phyloP scores from a whole-genome alignment of 2,113 vertebrate species.

The Syngnathoides biaculeatus region DNA sequence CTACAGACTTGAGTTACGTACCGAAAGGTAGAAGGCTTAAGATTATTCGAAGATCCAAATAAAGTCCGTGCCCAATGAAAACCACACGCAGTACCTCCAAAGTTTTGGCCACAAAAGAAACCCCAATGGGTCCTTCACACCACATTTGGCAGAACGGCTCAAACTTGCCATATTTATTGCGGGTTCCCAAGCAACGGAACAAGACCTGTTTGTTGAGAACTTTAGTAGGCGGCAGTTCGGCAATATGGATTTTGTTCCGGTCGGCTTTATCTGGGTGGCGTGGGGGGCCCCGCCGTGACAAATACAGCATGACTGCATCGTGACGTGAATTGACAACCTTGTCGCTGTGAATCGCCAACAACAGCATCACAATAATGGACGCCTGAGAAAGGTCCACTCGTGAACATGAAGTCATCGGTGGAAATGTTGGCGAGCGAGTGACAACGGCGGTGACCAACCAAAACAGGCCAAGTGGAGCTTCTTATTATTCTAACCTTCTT shows the following conservation, averaged over 20 bases:
- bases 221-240: neutral
- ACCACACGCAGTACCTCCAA: neutral
- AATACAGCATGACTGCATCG: neutral
- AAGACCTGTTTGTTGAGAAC: neutral
- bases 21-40: neutral
- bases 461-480: neutral
- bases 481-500: slow-evolving; percentile 8
- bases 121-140: too few species aligned
- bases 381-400: neutral
- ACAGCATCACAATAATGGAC: neutral
- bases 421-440: neutral
- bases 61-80: neutral
- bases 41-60: neutral
- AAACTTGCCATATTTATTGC: neutral
- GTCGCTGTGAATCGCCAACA: neutral
- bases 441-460: neutral
- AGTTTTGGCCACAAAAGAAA: neutral
- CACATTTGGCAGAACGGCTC: neutral
- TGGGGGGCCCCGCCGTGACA: too few species aligned
- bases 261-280: too few species aligned
- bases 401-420: slow-evolving; percentile 4
- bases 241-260: neutral
- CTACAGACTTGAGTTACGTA: neutral
- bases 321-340: neutral
- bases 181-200: neutral